Conservation (phyloP, 2,113 vertebrate species). For the Xenopus tropicalis region UCB_Xtro_10.0 CM004447.2:97089001-97089500, state of each 20-base stretch:
- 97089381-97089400: too few species aligned
- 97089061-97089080: constrained; percentile 27
- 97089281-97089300: neutral
- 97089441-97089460: too few species aligned
- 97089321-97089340: too few species aligned
- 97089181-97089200: constrained; percentile 32
- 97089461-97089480: too few species aligned
- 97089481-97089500: too few species aligned
- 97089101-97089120: constrained; percentile 39
- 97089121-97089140: constrained; percentile 43
- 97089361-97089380: too few species aligned
- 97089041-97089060: constrained; percentile 33
- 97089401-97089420: too few species aligned
- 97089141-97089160: constrained; percentile 32
- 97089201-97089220: constrained; percentile 21
- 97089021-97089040: neutral
- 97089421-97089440: too few species aligned
- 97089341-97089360: too few species aligned
- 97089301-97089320: too few species aligned
- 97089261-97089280: neutral
- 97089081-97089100: constrained; percentile 19
- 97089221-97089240: constrained; percentile 22
- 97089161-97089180: constrained; percentile 27
- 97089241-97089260: constrained; percentile 20
- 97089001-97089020: too few species aligned